Evolutionary conservation across 2,797 vertebrate species (phyloP).

Genomic region (Brachyalestes nurse): DNA sequence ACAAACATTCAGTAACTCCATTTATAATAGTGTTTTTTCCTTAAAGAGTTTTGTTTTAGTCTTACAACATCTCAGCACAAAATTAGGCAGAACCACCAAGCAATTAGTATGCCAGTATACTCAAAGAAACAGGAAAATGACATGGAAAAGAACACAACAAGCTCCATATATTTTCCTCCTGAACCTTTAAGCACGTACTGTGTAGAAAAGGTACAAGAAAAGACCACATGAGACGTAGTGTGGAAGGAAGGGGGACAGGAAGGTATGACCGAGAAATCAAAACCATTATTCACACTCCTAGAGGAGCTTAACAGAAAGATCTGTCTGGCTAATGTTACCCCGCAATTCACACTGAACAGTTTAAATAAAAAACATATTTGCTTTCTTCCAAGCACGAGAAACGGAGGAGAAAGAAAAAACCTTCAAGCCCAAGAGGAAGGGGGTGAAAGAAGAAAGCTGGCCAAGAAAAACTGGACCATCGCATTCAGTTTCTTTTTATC

Average conservation of each 20-base stretch:
- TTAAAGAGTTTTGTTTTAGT: not conserved
- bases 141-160: not conserved
- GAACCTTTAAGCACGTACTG: not conserved
- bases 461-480: conserved; percentile 79
- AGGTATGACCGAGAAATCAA: conserved; percentile 55
- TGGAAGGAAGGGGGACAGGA: conserved; percentile 28
- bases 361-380: conserved; percentile 73
- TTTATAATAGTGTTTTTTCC: not conserved
- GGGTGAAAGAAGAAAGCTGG: conserved; percentile 66
- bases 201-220: conserved; percentile 32
- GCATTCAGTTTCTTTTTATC: conserved; percentile 73
- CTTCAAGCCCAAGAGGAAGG: conserved; percentile 7
- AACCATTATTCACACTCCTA: conserved; percentile 52
- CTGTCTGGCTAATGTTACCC: conserved; percentile 40
- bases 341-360: conserved; percentile 37
- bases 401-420: conserved; percentile 12
- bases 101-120: not conserved
- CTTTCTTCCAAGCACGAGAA: conserved; percentile 45
- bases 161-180: conserved; percentile 19
- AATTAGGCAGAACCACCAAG: not conserved
- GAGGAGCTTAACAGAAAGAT: conserved; percentile 40
- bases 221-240: not conserved
- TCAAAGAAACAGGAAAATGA: not conserved
- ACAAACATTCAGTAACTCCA: not conserved
- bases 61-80: not conserved